A percentile compares a stretch with the other conserved stretches of the same genome.
These are phyloP conservation scores for Eumerus sabulonum DNA, from an alignment of 2,888 invertebrate species.

Conservation along the genomic window DNA sequence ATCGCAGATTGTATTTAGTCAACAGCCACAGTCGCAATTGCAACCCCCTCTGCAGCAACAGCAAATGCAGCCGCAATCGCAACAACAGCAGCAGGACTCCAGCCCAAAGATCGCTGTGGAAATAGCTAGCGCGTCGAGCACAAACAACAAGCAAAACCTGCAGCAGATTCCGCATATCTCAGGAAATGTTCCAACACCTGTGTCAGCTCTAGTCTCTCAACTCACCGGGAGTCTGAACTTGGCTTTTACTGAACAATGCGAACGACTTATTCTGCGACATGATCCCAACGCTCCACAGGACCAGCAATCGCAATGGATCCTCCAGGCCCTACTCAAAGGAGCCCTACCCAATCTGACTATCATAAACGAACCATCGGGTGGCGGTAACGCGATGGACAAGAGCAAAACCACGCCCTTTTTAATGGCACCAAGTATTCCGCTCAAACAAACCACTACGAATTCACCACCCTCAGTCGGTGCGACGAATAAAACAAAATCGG, in stretches of 20 bases:
- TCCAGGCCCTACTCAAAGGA: constrained; percentile 78
- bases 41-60: constrained; percentile 47
- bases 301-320: constrained; percentile 78
- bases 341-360: constrained; percentile 78
- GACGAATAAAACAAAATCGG: constrained; percentile 40
- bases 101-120: constrained; percentile 37
- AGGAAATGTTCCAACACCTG: constrained; percentile 75
- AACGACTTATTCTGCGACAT: constrained; percentile 83
- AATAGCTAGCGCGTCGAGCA: background rate
- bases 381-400: constrained; percentile 33
- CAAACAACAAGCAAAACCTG: constrained; percentile 19
- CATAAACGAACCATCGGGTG: constrained; percentile 76
- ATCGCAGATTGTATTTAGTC: constrained; percentile 61
- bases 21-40: constrained; percentile 53
- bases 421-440: constrained; percentile 28
- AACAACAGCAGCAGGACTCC: constrained; percentile 40
- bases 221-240: constrained; percentile 83
- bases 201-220: constrained; percentile 79
- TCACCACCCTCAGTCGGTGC: constrained; percentile 33
- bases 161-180: constrained; percentile 69
- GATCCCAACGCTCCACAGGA: constrained; percentile 82
- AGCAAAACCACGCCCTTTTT: constrained; percentile 46
- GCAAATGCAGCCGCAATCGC: constrained; percentile 37
- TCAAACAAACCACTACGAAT: constrained; percentile 22
- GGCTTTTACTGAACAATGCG: constrained; percentile 85